Evolutionary conservation across 2,113 vertebrate species (phyloP).

Genomic region (Amphilophus citrinellus): DNA sequence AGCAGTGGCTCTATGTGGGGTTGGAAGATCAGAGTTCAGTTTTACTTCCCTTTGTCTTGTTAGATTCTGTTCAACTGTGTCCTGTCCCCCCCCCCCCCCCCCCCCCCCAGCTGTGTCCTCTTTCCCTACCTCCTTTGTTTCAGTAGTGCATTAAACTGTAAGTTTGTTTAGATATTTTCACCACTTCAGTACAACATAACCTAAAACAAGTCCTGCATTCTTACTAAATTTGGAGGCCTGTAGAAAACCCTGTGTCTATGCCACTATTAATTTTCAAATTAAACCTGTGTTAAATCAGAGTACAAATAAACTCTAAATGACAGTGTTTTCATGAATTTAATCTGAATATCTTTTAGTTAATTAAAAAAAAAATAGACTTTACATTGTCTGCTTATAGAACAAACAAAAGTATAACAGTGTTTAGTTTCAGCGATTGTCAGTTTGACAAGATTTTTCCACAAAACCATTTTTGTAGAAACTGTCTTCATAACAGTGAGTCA

Average conservation of each 20-base stretch:
- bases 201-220: not conserved
- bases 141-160: not conserved
- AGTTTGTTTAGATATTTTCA: not conserved
- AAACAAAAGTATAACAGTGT: not conserved
- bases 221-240: not conserved
- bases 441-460: too few relatives aligned
- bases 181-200: not conserved
- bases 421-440: not conserved
- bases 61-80: too few relatives aligned
- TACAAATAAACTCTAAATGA: not conserved
- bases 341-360: too few relatives aligned
- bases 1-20: too few relatives aligned
- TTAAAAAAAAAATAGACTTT: not conserved
- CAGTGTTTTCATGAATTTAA: not conserved
- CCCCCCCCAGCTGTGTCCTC: too few relatives aligned
- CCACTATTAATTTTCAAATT: not conserved
- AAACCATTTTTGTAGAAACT: too few relatives aligned
- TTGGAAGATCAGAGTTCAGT: too few relatives aligned
- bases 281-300: not conserved
- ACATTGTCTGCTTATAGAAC: not conserved
- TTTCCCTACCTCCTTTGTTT: not conserved
- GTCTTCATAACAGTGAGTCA: too few relatives aligned
- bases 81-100: too few relatives aligned
- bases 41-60: too few relatives aligned
- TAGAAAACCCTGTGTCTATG: not conserved